Evolutionary conservation across 2,113 vertebrate species (phyloP), one percentile per base, ranked within the genome.

Genomic region (Vicugna pacos): DNA sequence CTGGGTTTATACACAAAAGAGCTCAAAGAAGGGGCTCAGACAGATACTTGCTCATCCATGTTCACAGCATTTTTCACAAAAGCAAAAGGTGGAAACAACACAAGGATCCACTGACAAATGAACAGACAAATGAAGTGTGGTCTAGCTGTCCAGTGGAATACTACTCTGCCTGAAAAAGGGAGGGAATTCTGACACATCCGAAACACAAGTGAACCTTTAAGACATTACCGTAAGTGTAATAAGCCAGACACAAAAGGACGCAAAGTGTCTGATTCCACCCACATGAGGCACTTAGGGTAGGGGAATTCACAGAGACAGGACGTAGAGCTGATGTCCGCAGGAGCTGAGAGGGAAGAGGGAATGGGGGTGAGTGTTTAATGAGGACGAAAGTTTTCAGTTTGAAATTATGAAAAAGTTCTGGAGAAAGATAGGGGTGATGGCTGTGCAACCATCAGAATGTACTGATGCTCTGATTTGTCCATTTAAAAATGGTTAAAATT

Each of bases 11-110:
- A 30, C 14, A 32, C 38, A 8, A 54, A 72, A 38, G 42, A 42
- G 32, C 0, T 1, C 0, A 67, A 48, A n/a, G 42, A n/a, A 54
- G 69, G 11, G n/a, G 30, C 52, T 42, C 15, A 4, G 28, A 38
- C 2, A 10, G 42, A 50, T 9, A 20, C 3, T 0, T 5, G 19
- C 7, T 17, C 30, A 72, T 38, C 19, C 13, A 2, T 0, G 42
- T 15, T 67, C 69, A 32, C 0, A 13, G 64, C 16, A 7, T 60
- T 28, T n/a, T 5, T 26, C 12, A 26, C 28, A 24, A 2, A 1
- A 24, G 24, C 5, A 42, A 67, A 50, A 46, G 20, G 58, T 14
- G 14, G 54, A 32, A 60, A 48, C 15, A 32, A 52, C 42, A 0
- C 35, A 52, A 7, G 2, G 22, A 6, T 38, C 17, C 30, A 19